Evolutionary conservation across 2,113 vertebrate species (phyloP), one percentile per base, ranked within the genome.

Genomic region (Octodon degus): DNA sequence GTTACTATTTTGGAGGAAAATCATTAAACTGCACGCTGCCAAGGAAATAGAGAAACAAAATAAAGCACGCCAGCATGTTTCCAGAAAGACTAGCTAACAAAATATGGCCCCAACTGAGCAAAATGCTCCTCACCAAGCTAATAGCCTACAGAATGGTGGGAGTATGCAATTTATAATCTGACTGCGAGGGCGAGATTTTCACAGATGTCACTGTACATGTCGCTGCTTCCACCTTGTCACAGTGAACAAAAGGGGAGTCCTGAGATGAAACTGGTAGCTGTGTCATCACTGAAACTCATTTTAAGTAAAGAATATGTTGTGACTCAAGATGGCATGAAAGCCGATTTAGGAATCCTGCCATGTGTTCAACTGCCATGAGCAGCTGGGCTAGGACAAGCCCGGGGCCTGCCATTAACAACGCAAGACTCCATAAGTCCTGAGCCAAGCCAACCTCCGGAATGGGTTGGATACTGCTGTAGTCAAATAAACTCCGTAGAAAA

Each of bases 1-100:
- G 93, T 94, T 96, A 96, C 86, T 93, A 37, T 92, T 93, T 96
- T 93, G 50, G 27, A 7, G 90, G 84, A 93, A 94, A 90, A 89
- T 90, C 53, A 79, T 92, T 95, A 96, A 95, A 65, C 34, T 91
- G n/a, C 79, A 80, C 95, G 86, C 20, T 58, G 37, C 89, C 53
- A 43, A 76, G 60, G 37, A 95, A 97, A 89, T 40, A 91, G 88
- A 90, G 77, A 22, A 96, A 79, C 34, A 94, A 86, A 97, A 94
- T 86, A 92, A 93, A 94, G 83, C 81, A 88, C 95, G 30, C 7
- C 55, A 95, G 50, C 50, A 77, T 93, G 86, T 77, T 89, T 19
- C 70, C 72, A 81, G 94, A 86, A 89, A 89, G 37, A 1, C 68
- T 95, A 88, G 47, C 79, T 86, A 68, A 85, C 80, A 94, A 89